Evolutionary conservation across 35 echinoderm and acorn worm genomes (phyloP), one percentile per base, ranked within the genome.

Genomic region (Apostichopus californicus): DNA sequence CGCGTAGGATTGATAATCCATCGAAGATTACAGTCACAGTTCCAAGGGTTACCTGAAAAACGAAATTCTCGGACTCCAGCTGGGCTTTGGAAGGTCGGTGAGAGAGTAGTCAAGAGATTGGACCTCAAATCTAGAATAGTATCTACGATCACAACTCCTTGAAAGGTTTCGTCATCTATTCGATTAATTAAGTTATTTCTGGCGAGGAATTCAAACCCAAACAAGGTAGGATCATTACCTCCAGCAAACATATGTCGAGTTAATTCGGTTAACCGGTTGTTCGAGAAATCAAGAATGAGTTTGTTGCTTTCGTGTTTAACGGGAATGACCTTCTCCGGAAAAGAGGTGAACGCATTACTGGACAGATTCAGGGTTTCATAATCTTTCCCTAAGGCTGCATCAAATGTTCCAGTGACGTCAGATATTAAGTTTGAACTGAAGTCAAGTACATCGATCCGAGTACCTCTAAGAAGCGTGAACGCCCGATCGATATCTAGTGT

Each of bases 91-190:
- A 55, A 78, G 18, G 68, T 55, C 54, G 55, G 34, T 8, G 54
- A 60, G 26, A 90, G 53, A 52, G 89, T 56, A 13, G 28, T 90
- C 58, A 90, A n/a, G 10, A 7, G 89, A 14, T 90, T 90, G 58
- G 34, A 56, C n/a, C 89, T 77, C 17, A 90, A 53, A 79, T 90
- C 89, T 8, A 90, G 77, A 79, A 90, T 55, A 4, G 73, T 34
- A 52, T 88, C 86, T 13, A 75, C 24, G 34, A 90, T n/a, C 3
- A 28, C 11, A 9, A 90, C 46, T 14, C 77, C 77, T 56, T 78
- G 28, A 22, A 90, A 90, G 23, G 77, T 24, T 17, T 90, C 77
- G 71, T 90, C 89, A 65, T 90, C 15, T 56, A 90, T 90, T 17
- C 5, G 70, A 54, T 8, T 90, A 9, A 90, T 90, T 55, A 55